These are phyloP conservation scores for Prosopocoilus inquinatus DNA, from an alignment of 2,888 invertebrate genomes.

Conservation along the genomic window DNA sequence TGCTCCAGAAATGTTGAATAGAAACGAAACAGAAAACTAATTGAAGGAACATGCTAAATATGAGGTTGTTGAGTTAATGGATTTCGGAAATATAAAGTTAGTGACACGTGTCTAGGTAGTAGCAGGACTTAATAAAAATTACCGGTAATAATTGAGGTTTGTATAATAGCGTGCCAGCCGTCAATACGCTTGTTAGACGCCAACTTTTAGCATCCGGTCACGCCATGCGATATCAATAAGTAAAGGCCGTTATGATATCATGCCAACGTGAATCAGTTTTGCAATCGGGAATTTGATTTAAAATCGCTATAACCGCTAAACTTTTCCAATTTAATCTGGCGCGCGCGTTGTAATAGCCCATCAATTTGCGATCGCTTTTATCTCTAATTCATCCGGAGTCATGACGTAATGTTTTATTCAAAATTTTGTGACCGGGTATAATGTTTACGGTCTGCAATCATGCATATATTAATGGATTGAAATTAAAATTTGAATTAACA, in stretches of 20 bases:
- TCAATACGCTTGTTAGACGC: constrained; percentile 33
- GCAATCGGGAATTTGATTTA: constrained; percentile 35
- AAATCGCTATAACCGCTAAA: constrained; percentile 43
- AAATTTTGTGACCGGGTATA: constrained; percentile 25
- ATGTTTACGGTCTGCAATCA: constrained; percentile 32
- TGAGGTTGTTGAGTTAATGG: too few species aligned
- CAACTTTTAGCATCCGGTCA: constrained; percentile 34
- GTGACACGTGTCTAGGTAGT: not conserved
- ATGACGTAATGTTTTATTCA: constrained; percentile 30
- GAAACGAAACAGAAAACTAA: too few species aligned
- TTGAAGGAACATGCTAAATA: too few species aligned
- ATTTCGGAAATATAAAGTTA: not conserved
- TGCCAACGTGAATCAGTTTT: constrained; percentile 31
- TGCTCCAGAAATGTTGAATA: too few species aligned
- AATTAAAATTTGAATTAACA: constrained; percentile 19
- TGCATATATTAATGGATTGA: constrained; percentile 24
- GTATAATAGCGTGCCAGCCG: constrained; percentile 30
- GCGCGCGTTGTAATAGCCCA: constrained; percentile 35
- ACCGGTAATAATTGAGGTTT: constrained; percentile 11
- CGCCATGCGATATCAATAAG: constrained; percentile 32
- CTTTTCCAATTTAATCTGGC: constrained; percentile 48
- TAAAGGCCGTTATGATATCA: constrained; percentile 32
- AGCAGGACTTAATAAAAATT: not conserved
- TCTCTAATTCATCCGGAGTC: constrained; percentile 27
- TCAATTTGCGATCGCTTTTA: constrained; percentile 47